Base-by-base conservation (phyloP, 2,113 vertebrate species). In the Xenopus borealis region DNA sequence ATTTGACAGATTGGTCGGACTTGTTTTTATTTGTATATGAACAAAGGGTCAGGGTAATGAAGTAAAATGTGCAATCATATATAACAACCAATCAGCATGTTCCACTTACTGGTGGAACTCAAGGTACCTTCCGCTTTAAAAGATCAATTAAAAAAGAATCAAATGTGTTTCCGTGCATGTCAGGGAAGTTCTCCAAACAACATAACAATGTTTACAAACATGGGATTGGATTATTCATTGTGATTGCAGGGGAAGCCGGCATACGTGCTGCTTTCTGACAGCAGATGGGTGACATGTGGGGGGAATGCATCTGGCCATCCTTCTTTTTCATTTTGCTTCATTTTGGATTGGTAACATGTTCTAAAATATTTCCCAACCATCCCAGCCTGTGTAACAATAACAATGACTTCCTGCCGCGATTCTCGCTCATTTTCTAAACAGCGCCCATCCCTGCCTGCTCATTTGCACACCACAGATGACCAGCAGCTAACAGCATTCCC, bases 371-470 rank as follows among this genome's bases (percentile, higher is more conserved):
- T 67, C 58, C 45, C 72, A 46, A 61, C 14, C 27, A n/a, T 40
- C 40, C 69, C 58, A 7, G 40, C 20, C 16, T 7, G 10, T 53
- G 44, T 68, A 75, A 68, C 55, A 75, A 68, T 47, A 68, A 75
- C 72, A 75, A 57, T 10, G 12, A 52, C 45, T 75, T 75, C 58
- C 66, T 69, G 66, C 17, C 52, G n/a, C 14, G 27, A 73, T 73
- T 66, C 59, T 27, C 5, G 33, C 33, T 27, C 1, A 27, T 27
- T 27, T 27, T 27, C 3, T 3, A 27, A 27, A 27, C 2, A 27
- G 23, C 23, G 23, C 23, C 2, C 23, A 27, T 3, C 23, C 23
- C 23, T 27, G 23, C 23, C 23, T 27, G 23, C 23, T 27, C 3
- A 3, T 27, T 27, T 27, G 23, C 23, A 27, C 23, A 27, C 23